phyloP scores from a whole-genome alignment of 1,140 invertebrate genomes.

The Matsumurasca onukii region DNA sequence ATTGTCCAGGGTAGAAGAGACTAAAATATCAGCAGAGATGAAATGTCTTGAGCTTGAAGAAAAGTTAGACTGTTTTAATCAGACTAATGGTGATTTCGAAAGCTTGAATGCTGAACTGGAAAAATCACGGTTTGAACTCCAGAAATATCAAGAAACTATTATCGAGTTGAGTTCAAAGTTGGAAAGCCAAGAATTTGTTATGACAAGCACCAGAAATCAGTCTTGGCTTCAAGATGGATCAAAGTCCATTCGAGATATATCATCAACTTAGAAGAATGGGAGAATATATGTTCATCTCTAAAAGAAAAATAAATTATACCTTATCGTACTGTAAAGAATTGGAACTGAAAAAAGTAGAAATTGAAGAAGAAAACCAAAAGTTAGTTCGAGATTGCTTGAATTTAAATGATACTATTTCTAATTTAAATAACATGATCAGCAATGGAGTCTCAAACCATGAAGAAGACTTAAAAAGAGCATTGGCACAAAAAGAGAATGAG shows the following conservation, averaged over 20 bases:
- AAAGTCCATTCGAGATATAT: conserved; percentile 44
- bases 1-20: conserved; percentile 39
- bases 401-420: conserved; percentile 7
- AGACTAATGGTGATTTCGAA: conserved; percentile 52
- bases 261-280: conserved; percentile 40
- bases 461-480: background rate
- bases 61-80: conserved; percentile 39
- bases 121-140: background rate
- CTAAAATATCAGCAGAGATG: conserved; percentile 39
- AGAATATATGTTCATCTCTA: conserved; percentile 33
- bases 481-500: conserved; percentile 6
- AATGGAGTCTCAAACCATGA: background rate
- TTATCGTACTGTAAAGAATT: background rate
- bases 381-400: conserved; percentile 24
- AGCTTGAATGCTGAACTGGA: conserved; percentile 43
- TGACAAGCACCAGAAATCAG: background rate
- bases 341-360: conserved; percentile 20
- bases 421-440: background rate
- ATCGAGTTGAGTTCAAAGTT: conserved; percentile 12
- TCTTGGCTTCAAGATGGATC: conserved; percentile 38
- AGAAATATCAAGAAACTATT: conserved; percentile 19
- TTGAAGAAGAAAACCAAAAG: conserved; percentile 28
- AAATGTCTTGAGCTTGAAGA: conserved; percentile 39
- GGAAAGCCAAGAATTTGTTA: background rate
- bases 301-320: conserved; percentile 38